Percentiles rank a stretch among this genome's conserved stretches.
Conservation (phyloP, 1,140 invertebrate species). For the Drosophila bocqueti region DNA sequence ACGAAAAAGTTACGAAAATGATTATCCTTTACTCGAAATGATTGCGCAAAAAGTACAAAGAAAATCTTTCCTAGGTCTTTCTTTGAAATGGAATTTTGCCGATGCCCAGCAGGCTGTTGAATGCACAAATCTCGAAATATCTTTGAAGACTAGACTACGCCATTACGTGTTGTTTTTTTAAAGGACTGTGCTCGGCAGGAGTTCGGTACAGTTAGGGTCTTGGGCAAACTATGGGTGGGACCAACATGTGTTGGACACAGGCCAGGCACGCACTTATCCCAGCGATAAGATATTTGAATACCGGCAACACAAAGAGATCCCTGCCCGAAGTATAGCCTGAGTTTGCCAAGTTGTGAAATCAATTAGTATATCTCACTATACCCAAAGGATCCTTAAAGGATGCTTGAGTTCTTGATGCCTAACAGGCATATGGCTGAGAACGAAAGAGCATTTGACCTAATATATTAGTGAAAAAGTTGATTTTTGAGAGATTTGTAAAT, state of each 20-base stretch:
- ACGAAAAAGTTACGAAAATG: slow-evolving; percentile 18
- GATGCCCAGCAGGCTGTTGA: slow-evolving; percentile 28
- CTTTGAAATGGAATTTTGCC: slow-evolving; percentile 22
- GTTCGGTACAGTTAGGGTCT: slow-evolving; percentile 26
- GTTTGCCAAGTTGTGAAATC: slow-evolving; percentile 39
- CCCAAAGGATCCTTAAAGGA: neutral
- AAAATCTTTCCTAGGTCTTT: slow-evolving; percentile 1
- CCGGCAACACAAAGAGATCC: slow-evolving; percentile 6
- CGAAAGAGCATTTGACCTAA: neutral
- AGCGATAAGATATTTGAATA: slow-evolving; percentile 41
- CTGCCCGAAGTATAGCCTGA: neutral
- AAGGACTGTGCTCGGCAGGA: neutral
- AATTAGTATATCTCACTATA: slow-evolving; percentile 30
- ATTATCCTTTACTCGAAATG: slow-evolving; percentile 33
- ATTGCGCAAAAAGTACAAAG: slow-evolving; percentile 46
- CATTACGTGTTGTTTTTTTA: slow-evolving; percentile 17
- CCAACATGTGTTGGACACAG: slow-evolving; percentile 42
- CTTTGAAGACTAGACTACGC: slow-evolving; percentile 12
- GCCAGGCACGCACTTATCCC: slow-evolving; percentile 33
- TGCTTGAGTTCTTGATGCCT: neutral
- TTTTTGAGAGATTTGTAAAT: neutral
- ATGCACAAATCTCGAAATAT: neutral
- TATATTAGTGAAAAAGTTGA: neutral
- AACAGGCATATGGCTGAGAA: neutral
- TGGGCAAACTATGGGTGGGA: slow-evolving; percentile 16